A percentile compares a stretch with the other conserved stretches of the same genome.
phyloP scores from a whole-genome alignment of 2,113 vertebrate genomes.

The Coreoperca whiteheadi region DNA sequence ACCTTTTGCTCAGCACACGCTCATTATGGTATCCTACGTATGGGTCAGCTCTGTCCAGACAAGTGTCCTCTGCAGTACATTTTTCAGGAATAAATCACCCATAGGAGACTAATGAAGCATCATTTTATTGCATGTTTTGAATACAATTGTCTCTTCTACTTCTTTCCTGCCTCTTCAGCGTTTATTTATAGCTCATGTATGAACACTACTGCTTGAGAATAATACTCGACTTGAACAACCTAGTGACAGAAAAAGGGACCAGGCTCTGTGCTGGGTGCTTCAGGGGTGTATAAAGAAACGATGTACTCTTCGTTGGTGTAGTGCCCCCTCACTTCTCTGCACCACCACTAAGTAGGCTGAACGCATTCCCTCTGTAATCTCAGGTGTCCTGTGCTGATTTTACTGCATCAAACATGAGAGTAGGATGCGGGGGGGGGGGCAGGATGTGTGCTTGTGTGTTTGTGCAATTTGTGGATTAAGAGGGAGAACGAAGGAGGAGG shows the following conservation, averaged over 20 bases:
- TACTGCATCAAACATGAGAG: constrained; percentile 20
- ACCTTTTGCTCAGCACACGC: constrained; percentile 73
- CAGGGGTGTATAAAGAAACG: constrained; percentile 5
- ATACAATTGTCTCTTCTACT: neutral
- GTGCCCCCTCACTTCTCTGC: constrained; percentile 57
- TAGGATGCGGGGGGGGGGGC: constrained; percentile 19
- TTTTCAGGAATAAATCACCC: neutral
- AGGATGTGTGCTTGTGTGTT: constrained; percentile 22
- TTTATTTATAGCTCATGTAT: neutral
- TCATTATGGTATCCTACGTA: constrained; percentile 26
- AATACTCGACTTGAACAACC: neutral
- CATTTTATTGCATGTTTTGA: neutral
- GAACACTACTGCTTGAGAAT: neutral
- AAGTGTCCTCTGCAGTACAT: constrained; percentile 54
- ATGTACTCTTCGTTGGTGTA: neutral
- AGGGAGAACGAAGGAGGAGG: constrained; percentile 18
- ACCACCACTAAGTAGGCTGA: constrained; percentile 33
- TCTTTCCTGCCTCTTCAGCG: neutral
- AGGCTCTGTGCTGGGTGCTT: constrained; percentile 22
- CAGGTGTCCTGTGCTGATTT: constrained; percentile 8
- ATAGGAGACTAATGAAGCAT: neutral
- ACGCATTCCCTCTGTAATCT: constrained; percentile 41
- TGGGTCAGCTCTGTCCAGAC: constrained; percentile 68
- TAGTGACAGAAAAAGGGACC: neutral
- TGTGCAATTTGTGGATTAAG: constrained; percentile 15